Evolutionary conservation across 2,888 invertebrate species (phyloP), one percentile per base, ranked within the genome.

Genomic region (Leptinotarsa tumamoca): DNA sequence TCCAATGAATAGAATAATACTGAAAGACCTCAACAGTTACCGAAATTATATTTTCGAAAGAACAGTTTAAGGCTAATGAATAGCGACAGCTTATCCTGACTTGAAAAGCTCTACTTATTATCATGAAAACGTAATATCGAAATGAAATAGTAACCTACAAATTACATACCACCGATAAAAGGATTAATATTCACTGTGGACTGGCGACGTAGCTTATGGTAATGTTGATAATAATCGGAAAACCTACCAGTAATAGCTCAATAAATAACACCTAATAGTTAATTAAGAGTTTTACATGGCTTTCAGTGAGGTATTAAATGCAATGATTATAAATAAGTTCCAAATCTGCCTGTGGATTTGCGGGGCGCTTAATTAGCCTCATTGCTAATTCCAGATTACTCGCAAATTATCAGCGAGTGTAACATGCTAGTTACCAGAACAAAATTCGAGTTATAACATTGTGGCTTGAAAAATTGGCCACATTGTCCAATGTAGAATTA

Each of bases 251-350:
- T 68, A 68, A 76, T 71, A n/a, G 73, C 51, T 54, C 71, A 51
- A 73, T 73, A 73, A 76, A 73, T 70, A 73, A 67, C 73, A 67
- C 43, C 63, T 75, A 68, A 52, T 72, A 66, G 73, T 75, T 79
- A 75, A 79, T 76, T 68, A 76, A 79, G 74, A 77, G 76, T 68
- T 73, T 73, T 73, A 27, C 69, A 71, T 7, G 61, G 52, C 69
- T 74, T 67, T 73, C 74, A 69, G 72, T 71, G 68, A 54, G 72
- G 73, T 74, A 80, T 83, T 81, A 79, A 80, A 79, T 78, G 80
- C 80, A 77, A 84, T 83, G 82, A 84, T 85, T 84, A 83, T 84
- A 84, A 84, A 84, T 85, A 85, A 85, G 83, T 84, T 80, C 82
- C 80, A 81, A 75, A 81, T 78, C 76, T 69, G 76, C 70, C 70